Base-by-base conservation (phyloP, 37 sponge, comb jelly and placozoan genomes). In the Beroe forskalii region DNA sequence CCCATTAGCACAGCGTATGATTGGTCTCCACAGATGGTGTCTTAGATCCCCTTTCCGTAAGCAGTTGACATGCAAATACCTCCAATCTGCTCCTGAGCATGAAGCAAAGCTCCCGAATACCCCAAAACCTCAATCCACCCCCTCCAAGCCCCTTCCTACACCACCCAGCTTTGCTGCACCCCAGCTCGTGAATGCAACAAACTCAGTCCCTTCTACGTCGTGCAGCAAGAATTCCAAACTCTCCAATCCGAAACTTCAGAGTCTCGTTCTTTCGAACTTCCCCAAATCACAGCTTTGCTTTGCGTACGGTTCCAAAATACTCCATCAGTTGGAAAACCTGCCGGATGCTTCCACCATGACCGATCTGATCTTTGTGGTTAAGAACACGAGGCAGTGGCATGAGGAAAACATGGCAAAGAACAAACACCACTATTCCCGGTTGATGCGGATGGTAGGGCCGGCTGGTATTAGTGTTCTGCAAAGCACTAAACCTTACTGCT, bases 241-340 rank as follows among this genome's bases (percentile, higher is more conserved):
- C 1, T 38, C 40, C 35, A 72, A 72, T 39, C 37, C 75, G 2
- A 37, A 33, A 38, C 75, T 72, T 20, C 39, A 37, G 14, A 3
- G 35, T 72, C 75, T 72, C 37, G 75, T 72, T 39, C 12, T 4
- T 30, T 37, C 40, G 9, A 72, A 33, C 20, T 72, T 72, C 39
- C 75, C 75, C 38, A 38, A 3, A 30, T 72, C 75, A 4, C 37
- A 30, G 9, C 35, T 72, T 6, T 72, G 75, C 35, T 72, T 72
- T 20, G 75, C 75, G 23, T 72, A 72, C 22, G 75, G 75, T 20
- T 72, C 75, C 39, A 72, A 72, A 72, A 30, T 72, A 23, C 75
- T 72, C 9, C 75, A 72, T 20, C 75, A 72, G 40, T 20, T 37
- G 4, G 40, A 72, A 33, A 72, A 72, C 75, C 75, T 72, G 19